Evolutionary conservation across 2,113 vertebrate species (phyloP), one percentile per base, ranked within the genome.

Genomic region (Actenoides lindsayi): DNA sequence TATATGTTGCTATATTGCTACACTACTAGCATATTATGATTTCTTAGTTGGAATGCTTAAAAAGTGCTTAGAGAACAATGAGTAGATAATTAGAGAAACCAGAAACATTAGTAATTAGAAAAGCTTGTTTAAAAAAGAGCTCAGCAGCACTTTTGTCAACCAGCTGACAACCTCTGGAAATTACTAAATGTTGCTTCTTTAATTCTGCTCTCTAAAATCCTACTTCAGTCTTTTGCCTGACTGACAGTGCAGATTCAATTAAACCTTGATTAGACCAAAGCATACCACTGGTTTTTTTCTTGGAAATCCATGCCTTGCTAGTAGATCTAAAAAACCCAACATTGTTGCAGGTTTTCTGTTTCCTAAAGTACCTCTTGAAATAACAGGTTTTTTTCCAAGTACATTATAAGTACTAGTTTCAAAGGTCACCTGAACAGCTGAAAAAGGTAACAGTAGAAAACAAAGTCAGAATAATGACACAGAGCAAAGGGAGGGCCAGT

Each of bases 151-250:
- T 91, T 84, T 62, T 87, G 71, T 62, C 81, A 93, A 46, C 23
- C 78, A 95, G 91, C 89, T 94, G 93, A 51, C 88, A 96, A 85
- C 73, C 91, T 87, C 89, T 96, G 95, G 78, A 92, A 83, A 90
- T 88, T 74, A 63, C 73, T 64, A 42, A 90, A 64, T n/a, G 39
- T 46, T 71, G 17, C 11, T 56, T 88, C 65, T 95, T 81, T 81
- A 85, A 63, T 39, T 51, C 65, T 91, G 77, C 53, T 80, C 15
- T 69, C 74, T 48, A 23, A 78, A 89, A 69, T 24, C 33, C 84
- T 67, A 16, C 76, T 75, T 42, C 64, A 93, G 51, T 44, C 46
- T 12, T 63, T 82, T 71, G 74, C 62, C 77, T 85, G 69, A 41
- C 54, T 93, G 90, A 31, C 88, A 93, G 21, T 20, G 42, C 54